These are phyloP conservation scores for Pachypsylla venusta DNA, from an alignment of 1,140 invertebrate genomes.

Conservation along the genomic window DNA sequence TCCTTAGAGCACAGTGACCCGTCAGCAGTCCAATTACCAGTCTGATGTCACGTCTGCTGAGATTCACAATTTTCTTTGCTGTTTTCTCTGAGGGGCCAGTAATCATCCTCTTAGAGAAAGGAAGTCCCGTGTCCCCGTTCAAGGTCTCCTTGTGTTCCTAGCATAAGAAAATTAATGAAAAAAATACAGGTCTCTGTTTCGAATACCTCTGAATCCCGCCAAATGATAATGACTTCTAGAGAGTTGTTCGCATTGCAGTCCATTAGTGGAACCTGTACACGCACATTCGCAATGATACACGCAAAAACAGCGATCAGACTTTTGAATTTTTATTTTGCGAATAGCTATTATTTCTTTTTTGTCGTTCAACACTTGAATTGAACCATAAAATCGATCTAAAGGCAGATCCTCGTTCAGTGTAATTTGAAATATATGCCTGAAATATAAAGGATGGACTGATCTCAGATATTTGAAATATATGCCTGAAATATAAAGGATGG, in stretches of 20 bases:
- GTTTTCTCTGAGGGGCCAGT: no score
- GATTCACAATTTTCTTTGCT: no score
- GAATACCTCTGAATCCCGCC: constrained; percentile 34
- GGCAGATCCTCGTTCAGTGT: constrained; percentile 28
- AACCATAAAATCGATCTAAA: constrained; percentile 30
- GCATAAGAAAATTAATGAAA: no score
- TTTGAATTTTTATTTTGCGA: constrained; percentile 30
- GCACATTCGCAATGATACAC: constrained; percentile 33
- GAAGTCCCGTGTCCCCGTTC: no score
- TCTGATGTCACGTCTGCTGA: no score
- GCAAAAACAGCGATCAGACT: constrained; percentile 33
- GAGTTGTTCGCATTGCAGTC: constrained; percentile 29
- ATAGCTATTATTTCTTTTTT: constrained; percentile 31
- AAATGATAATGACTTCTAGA: constrained; percentile 31
- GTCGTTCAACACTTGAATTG: constrained; percentile 30
- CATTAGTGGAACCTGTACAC: constrained; percentile 26
- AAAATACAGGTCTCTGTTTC: no score
- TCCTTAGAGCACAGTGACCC: no score
- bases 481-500: no score
- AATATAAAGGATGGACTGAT: neutral
- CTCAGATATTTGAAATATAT: no score
- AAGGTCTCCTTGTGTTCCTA: no score
- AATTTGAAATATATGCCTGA: constrained; percentile 30
- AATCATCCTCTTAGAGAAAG: no score
- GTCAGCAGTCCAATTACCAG: no score